Conservation (phyloP, 2,888 invertebrate species). For the Didymodactylos carnosus region DNA sequence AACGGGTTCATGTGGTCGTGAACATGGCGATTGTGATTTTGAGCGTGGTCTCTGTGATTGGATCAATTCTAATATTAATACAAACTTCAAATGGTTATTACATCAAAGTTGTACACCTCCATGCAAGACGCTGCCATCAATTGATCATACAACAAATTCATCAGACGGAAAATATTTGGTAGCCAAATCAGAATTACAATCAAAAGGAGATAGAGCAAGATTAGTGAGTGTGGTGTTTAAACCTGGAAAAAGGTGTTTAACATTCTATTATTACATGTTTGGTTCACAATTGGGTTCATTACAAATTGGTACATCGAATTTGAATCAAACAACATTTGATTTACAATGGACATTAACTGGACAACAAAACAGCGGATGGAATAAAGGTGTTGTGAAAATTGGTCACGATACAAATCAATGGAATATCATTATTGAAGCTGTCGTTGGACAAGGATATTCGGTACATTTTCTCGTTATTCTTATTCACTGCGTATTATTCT, state of each 20-base stretch:
- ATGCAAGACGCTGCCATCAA: not conserved
- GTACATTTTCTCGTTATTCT: not conserved
- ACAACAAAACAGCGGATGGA: slow-evolving; percentile 21
- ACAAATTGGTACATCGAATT: not conserved
- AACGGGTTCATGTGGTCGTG: slow-evolving; percentile 9
- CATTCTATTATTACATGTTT: slow-evolving; percentile 3
- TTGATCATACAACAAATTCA: slow-evolving; percentile 4
- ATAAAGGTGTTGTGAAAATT: slow-evolving; percentile 17
- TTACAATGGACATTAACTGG: slow-evolving; percentile 19
- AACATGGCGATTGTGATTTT: slow-evolving; percentile 16
- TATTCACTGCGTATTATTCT: not conserved
- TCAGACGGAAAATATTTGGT: slow-evolving; percentile 6
- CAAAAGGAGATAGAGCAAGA: not conserved
- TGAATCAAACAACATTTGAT: slow-evolving; percentile 17
- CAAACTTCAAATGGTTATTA: slow-evolving; percentile 5
- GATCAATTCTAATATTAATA: slow-evolving; percentile 1
- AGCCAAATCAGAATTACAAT: slow-evolving; percentile 1
- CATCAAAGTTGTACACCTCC: not conserved
- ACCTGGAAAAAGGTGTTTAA: slow-evolving; percentile 6
- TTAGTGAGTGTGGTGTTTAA: not conserved
- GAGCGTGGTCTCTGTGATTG: slow-evolving; percentile 10
- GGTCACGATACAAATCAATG: not conserved
- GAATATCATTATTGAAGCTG: not conserved
- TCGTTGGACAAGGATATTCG: not conserved
- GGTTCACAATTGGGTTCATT: not conserved